Conservation (phyloP, 1,140 invertebrate species). For the Pogonus chalceus region DNA sequence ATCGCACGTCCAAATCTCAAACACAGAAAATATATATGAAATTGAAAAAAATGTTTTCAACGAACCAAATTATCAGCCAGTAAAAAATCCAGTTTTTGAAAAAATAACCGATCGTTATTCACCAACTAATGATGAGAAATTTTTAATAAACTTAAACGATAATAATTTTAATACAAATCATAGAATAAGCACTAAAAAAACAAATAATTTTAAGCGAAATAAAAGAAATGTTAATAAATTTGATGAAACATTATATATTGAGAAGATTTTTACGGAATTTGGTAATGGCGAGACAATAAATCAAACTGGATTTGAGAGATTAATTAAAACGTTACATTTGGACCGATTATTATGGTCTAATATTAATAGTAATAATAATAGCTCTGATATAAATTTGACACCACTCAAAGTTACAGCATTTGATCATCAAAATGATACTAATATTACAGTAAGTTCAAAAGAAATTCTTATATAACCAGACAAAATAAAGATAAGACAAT, state of each 20-base stretch:
- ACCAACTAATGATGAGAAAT: constrained; percentile 13
- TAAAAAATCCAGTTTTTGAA: constrained; percentile 16
- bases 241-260: constrained; percentile 34
- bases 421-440: too few species aligned
- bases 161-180: not conserved
- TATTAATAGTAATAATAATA: not conserved
- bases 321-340: not conserved
- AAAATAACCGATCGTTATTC: constrained; percentile 20
- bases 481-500: too few species aligned
- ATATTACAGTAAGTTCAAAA: too few species aligned
- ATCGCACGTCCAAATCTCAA: constrained; percentile 41
- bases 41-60: constrained; percentile 17
- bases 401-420: too few species aligned
- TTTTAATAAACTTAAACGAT: not conserved
- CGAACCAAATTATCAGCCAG: constrained; percentile 20
- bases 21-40: constrained; percentile 23
- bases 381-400: too few species aligned
- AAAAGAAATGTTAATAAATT: constrained; percentile 20
- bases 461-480: too few species aligned
- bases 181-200: constrained; percentile 7
- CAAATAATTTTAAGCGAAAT: constrained; percentile 1
- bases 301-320: not conserved
- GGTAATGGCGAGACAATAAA: constrained; percentile 20
- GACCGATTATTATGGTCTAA: not conserved
- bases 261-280: constrained; percentile 41